Evolutionary conservation across 2,797 vertebrate genomes (phyloP).

Genomic region (Lepidocolaptes lacrymiger): DNA sequence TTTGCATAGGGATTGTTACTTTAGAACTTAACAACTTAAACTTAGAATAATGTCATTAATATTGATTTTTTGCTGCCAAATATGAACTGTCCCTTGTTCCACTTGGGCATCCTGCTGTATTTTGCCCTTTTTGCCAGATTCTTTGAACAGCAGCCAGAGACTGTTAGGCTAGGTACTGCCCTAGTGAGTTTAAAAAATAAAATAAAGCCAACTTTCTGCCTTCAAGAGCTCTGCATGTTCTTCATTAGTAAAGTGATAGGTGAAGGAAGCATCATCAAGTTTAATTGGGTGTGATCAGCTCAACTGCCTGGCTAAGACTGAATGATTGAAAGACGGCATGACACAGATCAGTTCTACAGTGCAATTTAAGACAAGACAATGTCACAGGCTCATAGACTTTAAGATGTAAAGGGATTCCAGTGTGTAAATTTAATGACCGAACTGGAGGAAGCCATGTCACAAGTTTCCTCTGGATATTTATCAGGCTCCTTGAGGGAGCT

Average conservation of each 20-base stretch:
- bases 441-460: neutral
- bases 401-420: neutral
- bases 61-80: neutral
- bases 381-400: neutral
- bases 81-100: neutral
- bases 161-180: neutral
- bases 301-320: neutral
- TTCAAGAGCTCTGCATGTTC: neutral
- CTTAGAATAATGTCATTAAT: neutral
- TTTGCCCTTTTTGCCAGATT: neutral
- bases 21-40: neutral
- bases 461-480: neutral
- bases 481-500: neutral
- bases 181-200: neutral
- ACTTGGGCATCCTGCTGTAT: neutral
- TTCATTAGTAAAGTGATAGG: neutral
- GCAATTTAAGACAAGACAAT: neutral
- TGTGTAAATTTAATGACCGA: neutral
- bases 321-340: neutral
- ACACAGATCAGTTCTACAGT: neutral
- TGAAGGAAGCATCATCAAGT: neutral
- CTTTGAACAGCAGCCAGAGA: neutral
- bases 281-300: constrained; percentile 11
- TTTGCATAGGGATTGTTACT: neutral
- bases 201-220: neutral